Conservation (phyloP, 1,140 invertebrate genomes). For the Dryas iulia region DNA sequence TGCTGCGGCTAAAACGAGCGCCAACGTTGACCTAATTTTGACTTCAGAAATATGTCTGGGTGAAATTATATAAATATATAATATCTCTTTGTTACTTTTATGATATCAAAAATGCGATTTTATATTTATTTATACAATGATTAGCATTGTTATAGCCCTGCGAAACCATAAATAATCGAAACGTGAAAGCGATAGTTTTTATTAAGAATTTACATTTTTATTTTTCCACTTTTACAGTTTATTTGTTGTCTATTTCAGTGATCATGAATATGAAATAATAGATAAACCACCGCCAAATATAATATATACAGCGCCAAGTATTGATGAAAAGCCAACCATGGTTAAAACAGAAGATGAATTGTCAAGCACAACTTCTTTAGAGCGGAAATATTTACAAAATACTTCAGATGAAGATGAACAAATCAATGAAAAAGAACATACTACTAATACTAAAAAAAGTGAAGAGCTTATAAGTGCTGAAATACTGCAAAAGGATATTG, state of each 20-base stretch:
- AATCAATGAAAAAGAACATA: slow-evolving; percentile 56
- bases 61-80: slow-evolving; percentile 56
- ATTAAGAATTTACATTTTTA: neutral
- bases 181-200: neutral
- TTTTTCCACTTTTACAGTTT: neutral
- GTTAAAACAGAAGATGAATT: slow-evolving; percentile 71
- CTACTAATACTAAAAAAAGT: slow-evolving; percentile 63
- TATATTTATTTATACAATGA: neutral
- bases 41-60: slow-evolving; percentile 57
- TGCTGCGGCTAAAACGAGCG: slow-evolving; percentile 77
- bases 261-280: slow-evolving; percentile 94
- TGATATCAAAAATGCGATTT: neutral
- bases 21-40: slow-evolving; percentile 73
- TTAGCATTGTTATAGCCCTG: neutral
- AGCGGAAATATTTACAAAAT: slow-evolving; percentile 71
- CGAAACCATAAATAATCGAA: neutral
- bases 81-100: neutral
- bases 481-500: slow-evolving; percentile 80
- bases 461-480: slow-evolving; percentile 68
- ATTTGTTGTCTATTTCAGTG: slow-evolving; percentile 81
- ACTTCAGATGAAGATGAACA: slow-evolving; percentile 64
- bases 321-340: slow-evolving; percentile 54
- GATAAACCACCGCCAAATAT: slow-evolving; percentile 76
- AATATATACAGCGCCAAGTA: slow-evolving; percentile 56
- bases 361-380: slow-evolving; percentile 74